Evolutionary conservation across 2,797 vertebrate genomes (phyloP), one percentile per base, ranked within the genome.

Genomic region (Sebastes kiyomatsui): DNA sequence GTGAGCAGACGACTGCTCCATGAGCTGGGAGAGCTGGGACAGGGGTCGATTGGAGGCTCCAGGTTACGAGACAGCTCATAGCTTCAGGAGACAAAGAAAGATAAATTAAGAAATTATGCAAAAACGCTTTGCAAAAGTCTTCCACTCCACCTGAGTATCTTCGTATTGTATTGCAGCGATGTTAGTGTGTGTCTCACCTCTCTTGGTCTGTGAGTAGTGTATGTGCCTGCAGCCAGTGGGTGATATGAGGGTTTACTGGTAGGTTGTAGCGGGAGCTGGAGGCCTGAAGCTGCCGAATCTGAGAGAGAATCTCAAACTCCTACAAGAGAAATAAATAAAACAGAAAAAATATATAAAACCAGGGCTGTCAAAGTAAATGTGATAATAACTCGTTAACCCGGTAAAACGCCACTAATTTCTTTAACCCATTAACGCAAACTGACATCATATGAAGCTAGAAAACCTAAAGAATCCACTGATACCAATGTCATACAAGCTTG

Each of bases 261-360:
- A 98, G 87, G 54, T 58, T 77, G 88, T 97, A 97, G 49, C 87
- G 92, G 42, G 83, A 94, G 78, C 97, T 98, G 1, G 96, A 96
- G 0, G 85, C 84, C 92, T 98, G 97, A 8, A 98, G 94, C 86
- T 97, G 97, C 33, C 91, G 93, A 79, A 98, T 97, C 83, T 94
- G 95, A 75, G 95, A 94, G 35, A 98, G 92, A 88, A 98, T 95
- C 89, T 98, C 97, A 94, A 96, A 97, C 89, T 98, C 97, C 97
- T 98, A 81, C 2, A 54, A 65, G 10, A 30, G 9, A 2, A 65
- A 55, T 2, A 14, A 75, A 74, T 0, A 46, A 77, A 64, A 38
- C 33, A n/a, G 18, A 27, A 33, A 20, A 20, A 35, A 35, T 6
- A 18, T 8, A 27, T 25, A 52, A 52, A 52, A 52, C 49, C 16